A percentile compares a stretch with the other conserved stretches of the same genome.
These are phyloP conservation scores for Eriosoma lanigerum DNA, from an alignment of 1,140 invertebrate species.

Conservation along the genomic window DNA sequence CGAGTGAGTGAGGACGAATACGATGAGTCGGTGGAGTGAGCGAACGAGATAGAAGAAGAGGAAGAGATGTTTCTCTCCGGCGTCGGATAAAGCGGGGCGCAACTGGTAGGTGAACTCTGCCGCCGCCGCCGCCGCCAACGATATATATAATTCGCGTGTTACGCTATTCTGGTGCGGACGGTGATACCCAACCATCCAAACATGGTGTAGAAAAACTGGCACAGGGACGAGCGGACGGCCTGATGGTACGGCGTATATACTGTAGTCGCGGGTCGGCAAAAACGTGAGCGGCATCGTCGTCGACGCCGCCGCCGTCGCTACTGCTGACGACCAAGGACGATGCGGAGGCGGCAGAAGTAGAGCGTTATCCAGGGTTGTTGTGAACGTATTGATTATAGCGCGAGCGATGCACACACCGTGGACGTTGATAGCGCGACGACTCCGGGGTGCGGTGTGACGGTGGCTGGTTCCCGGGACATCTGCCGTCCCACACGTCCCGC, in stretches of 20 bases:
- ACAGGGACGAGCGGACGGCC: not conserved
- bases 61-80: not conserved
- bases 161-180: not conserved
- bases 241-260: not conserved
- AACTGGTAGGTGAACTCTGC: slow-evolving; percentile 42
- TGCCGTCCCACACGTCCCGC: slow-evolving; percentile 30
- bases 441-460: not conserved
- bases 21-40: not conserved
- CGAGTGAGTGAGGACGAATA: not conserved
- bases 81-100: slow-evolving; percentile 33
- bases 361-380: slow-evolving; percentile 50
- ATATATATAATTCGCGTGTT: not conserved
- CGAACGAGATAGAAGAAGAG: not conserved
- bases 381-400: slow-evolving; percentile 48
- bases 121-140: not conserved
- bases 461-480: slow-evolving; percentile 46
- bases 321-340: not conserved
- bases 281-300: too few species aligned
- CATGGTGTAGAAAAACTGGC: too few species aligned
- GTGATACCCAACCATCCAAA: too few species aligned
- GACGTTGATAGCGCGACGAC: not conserved
- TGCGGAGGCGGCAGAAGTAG: slow-evolving; percentile 1
- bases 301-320: not conserved
- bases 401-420: slow-evolving; percentile 35
- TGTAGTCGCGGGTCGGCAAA: too few species aligned